A percentile compares a stretch with the other conserved stretches of the same genome.
Evolutionary conservation across 1,140 invertebrate genomes (phyloP).

Genomic region (Pachypsylla venusta): DNA sequence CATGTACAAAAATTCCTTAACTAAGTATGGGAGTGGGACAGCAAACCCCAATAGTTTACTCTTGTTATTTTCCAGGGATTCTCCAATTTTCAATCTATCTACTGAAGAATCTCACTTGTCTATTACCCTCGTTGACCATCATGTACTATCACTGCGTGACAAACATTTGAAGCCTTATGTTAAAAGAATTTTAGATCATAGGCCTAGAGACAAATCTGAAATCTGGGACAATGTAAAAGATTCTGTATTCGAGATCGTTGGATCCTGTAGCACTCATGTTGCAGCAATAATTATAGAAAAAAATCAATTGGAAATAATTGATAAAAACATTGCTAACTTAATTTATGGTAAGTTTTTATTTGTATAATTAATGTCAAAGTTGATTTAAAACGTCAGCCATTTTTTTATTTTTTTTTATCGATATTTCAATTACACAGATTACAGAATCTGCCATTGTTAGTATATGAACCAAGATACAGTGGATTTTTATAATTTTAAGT

Average conservation of each 20-base stretch:
- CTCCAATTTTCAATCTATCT: neutral
- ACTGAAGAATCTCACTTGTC: neutral
- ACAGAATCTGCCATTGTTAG: no score
- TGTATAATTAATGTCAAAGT: no score
- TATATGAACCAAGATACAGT: no score
- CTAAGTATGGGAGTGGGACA: no score
- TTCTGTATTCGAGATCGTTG: neutral
- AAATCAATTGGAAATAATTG: neutral
- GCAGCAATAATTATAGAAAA: neutral
- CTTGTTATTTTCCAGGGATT: neutral
- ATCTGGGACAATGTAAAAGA: neutral
- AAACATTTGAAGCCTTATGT: neutral
- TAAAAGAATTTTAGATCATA: neutral
- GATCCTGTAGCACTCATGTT: neutral
- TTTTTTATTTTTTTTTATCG: no score
- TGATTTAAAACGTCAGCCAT: no score
- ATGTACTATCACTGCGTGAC: neutral
- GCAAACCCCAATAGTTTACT: no score
- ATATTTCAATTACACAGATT: no score
- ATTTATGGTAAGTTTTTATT: neutral
- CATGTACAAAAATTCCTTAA: no score
- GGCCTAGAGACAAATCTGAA: neutral
- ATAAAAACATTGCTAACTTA: neutral
- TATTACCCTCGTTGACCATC: neutral
- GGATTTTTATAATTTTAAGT: no score